Evolutionary conservation across 2,113 vertebrate species (phyloP).

Genomic region (Oreotrochilus melanogaster): DNA sequence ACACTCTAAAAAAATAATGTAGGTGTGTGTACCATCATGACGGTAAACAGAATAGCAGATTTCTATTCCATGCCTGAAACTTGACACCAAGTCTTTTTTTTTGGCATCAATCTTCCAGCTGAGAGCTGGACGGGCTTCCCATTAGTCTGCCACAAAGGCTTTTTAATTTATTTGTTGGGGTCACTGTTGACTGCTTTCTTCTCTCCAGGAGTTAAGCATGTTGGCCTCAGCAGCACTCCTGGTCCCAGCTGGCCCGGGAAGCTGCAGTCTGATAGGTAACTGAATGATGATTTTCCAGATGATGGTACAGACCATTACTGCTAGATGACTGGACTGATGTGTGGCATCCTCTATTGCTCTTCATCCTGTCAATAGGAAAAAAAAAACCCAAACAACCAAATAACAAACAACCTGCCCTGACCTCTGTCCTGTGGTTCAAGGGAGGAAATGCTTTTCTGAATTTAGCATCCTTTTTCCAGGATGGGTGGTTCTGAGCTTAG

Average conservation of each 20-base stretch:
- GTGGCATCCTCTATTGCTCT: not conserved
- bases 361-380: not conserved
- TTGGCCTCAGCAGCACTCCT: not conserved
- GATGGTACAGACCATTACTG: not conserved
- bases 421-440: not conserved
- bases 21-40: not conserved
- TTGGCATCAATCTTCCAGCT: not conserved
- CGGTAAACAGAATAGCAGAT: not conserved
- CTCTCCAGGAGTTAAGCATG: not conserved
- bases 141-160: not conserved
- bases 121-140: not conserved
- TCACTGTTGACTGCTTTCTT: constrained; percentile 4
- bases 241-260: not conserved
- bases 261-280: not conserved
- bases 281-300: not conserved
- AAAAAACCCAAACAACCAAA: not conserved
- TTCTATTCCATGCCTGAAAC: not conserved
- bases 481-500: not conserved
- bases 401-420: not conserved
- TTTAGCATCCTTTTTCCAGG: not conserved
- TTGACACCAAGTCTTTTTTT: not conserved
- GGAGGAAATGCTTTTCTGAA: not conserved
- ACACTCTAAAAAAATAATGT: not conserved
- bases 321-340: not conserved
- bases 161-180: not conserved